Evolutionary conservation across 35 echinoderm and acorn worm species (phyloP), one percentile per base, ranked within the genome.

Genomic region (Amphiura filiformis): DNA sequence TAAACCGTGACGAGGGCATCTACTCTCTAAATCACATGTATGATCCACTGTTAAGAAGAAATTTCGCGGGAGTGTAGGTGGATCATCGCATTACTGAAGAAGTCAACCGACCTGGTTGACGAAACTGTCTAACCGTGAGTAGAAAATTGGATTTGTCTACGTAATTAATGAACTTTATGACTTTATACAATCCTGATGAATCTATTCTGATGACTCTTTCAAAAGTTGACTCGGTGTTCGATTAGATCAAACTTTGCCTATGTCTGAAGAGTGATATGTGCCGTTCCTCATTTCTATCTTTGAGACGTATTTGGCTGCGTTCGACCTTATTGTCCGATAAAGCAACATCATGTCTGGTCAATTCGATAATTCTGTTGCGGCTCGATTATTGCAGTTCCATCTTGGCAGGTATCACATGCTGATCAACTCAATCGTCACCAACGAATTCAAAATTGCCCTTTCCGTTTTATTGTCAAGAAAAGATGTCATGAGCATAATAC

Each of bases 391-490:
- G 40, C 17, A 84, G 57, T 26, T 42, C 31, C 1, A 18, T 38
- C 32, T 56, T 56, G 13, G 1, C 13, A 57, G 42, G 15, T 36
- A 18, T 61, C 28, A 44, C 42, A n/a, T 36, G 0, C 44, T 5
- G 39, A 56, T 20, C 28, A 38, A 2, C 38, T 39, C 34, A 18
- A 23, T 13, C 18, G n/a, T 12, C 78, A 57, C 14, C 86, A 88
- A 80, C 5, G 32, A 37, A 35, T 80, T 35, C 86, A 88, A 37
- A 88, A 88, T 31, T 77, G 18, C 32, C 76, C 78, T 49, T 76
- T 77, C 13, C 0, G 76, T 32, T 23, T 88, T 36, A 56, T 88
- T 32, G 28, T 34, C n/a, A 37, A 0, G 1, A 35, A 32, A 22
- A 42, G 15, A 17, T 22, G n/a, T 20, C 1, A 26, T 14, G 18